Evolutionary conservation across 2,888 invertebrate genomes (phyloP), one percentile per base, ranked within the genome.

Genomic region (Odontocerum albicorne): DNA sequence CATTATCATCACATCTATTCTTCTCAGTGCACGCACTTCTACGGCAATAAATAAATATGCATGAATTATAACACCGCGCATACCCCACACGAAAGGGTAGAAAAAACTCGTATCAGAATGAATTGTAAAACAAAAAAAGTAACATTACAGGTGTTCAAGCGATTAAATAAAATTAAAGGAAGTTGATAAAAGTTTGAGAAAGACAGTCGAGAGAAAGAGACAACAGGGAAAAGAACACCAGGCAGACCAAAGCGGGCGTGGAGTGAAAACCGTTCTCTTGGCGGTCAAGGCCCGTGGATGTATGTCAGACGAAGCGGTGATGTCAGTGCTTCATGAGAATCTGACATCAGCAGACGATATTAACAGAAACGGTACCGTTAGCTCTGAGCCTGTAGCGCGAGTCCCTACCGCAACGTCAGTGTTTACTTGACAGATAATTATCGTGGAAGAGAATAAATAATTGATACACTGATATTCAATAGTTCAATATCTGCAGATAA

Each of bases 211-310:
- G 10, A 16, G 16, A 38, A 8, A 16, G 13, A 38, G 38, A 15
- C 2, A 10, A 38, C 38, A 16, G 16, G 15, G 3, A 16, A 15
- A 16, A 3, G 4, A 12, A n/a, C 12, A 21, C 3, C 7, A 16
- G 16, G 35, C 7, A 20, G 20, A 17, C n/a, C 31, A 22, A 13
- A 27, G 15, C 32, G 16, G 17, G 27, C 31, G 46, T 49, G 36
- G 47, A 58, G 58, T 58, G 58, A 59, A 59, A 59, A 55, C 47
- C 17, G 49, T 49, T 40, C 49, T 45, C 31, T 44, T 50, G 55
- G 44, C 55, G 55, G 59, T 55, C 55, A 55, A 59, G 55, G 59
- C 55, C 51, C 59, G 45, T 19, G 19, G 39, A 57, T 53, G 50
- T 57, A 46, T 47, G 57, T 49, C 57, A 57, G 45, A 19, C 31